Evolutionary conservation across 2,797 vertebrate genomes (phyloP).

Genomic region (Dipus sagitta): DNA sequence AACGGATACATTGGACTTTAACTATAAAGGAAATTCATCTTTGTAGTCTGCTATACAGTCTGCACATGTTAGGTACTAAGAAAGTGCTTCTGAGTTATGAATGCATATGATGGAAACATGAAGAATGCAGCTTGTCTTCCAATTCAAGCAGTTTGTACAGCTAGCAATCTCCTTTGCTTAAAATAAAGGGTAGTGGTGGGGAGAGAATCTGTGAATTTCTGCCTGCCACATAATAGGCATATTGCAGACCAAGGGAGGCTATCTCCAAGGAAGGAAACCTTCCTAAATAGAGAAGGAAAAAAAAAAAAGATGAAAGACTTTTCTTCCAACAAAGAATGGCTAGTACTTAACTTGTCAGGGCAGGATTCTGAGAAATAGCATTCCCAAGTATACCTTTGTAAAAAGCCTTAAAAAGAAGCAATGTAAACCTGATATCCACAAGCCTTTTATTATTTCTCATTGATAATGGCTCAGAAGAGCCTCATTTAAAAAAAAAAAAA

Average conservation of each 20-base stretch:
- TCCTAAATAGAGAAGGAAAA: constrained; percentile 63
- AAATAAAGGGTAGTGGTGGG: constrained; percentile 28
- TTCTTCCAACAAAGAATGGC: constrained; percentile 74
- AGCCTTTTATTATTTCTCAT: constrained; percentile 75
- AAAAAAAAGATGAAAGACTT: constrained; percentile 73
- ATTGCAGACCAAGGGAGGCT: constrained; percentile 59
- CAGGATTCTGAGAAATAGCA: constrained; percentile 78
- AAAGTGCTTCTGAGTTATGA: constrained; percentile 30
- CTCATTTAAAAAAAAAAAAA: constrained; percentile 70
- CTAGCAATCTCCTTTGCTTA: constrained; percentile 43
- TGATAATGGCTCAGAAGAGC: constrained; percentile 73
- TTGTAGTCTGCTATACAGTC: background rate
- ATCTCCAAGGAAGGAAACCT: constrained; percentile 72
- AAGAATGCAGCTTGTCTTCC: constrained; percentile 24
- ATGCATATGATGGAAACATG: background rate
- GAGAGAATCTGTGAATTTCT: constrained; percentile 57
- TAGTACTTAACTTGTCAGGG: constrained; percentile 80
- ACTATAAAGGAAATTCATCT: background rate
- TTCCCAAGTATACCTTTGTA: constrained; percentile 77
- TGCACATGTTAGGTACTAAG: background rate
- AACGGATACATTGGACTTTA: background rate
- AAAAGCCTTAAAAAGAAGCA: constrained; percentile 73
- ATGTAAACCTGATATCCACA: constrained; percentile 67
- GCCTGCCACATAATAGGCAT: constrained; percentile 20
- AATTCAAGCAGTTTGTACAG: background rate